Percentiles rank a stretch among this genome's conserved stretches.
Evolutionary conservation across 1,140 invertebrate genomes (phyloP).

Genomic region (Phymorhynchus buccinoides): DNA sequence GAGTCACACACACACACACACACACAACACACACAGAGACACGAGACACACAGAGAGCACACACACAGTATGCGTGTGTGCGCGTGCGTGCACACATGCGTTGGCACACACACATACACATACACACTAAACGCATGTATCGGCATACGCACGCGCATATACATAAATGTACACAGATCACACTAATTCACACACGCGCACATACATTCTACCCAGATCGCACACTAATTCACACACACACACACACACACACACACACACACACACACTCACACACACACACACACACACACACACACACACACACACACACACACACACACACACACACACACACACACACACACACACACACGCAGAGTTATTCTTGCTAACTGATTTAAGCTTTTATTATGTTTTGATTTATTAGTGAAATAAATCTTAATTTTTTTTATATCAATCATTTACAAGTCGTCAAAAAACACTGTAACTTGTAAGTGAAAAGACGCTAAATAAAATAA

Average conservation of each 20-base stretch:
- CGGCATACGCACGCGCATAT: no score
- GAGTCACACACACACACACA: no score
- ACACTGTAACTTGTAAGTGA: no score
- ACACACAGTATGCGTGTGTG: background rate
- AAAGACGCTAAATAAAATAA: no score
- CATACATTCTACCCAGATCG: background rate
- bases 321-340: background rate
- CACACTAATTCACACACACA: background rate
- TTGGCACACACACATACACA: no score
- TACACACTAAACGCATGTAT: no score
- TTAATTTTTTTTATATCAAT: no score
- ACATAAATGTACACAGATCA: background rate
- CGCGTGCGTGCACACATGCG: background rate
- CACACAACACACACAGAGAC: no score
- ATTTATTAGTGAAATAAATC: background rate
- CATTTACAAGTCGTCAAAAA: no score
- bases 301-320: slow-evolving; percentile 23
- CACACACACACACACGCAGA: background rate
- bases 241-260: background rate
- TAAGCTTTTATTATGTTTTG: no score
- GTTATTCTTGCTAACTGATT: no score
- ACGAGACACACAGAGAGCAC: background rate
- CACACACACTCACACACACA: background rate
- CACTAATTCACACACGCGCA: background rate
- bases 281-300: background rate